These are phyloP conservation scores for Eueremaeus valkanovi DNA, from an alignment of 2,888 invertebrate genomes.

Conservation along the genomic window DNA sequence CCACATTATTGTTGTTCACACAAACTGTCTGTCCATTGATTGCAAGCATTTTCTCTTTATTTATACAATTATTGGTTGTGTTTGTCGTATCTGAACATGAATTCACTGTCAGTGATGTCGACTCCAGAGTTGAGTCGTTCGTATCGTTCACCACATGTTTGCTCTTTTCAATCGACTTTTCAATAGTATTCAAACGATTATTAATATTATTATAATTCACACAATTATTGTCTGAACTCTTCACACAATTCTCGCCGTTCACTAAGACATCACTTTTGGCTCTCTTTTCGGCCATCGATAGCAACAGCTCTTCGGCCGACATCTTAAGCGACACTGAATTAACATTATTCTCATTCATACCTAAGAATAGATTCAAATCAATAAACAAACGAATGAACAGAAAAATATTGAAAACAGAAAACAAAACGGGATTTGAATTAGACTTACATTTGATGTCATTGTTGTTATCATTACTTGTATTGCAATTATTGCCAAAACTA, in stretches of 20 bases:
- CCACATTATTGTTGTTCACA: not conserved
- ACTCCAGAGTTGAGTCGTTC: not conserved
- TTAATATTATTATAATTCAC: not conserved
- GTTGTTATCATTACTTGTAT: not conserved
- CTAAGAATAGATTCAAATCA: not conserved
- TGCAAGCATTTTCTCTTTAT: not conserved
- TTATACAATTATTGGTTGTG: constrained; percentile 3
- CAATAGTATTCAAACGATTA: not conserved
- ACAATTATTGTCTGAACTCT: not conserved
- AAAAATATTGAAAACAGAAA: not conserved
- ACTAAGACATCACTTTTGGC: not conserved
- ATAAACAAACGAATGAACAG: not conserved
- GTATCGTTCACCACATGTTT: not conserved
- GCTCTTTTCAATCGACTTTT: not conserved
- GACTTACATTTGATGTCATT: not conserved
- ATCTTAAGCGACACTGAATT: not conserved
- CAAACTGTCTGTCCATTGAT: not conserved
- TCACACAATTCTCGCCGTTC: not conserved
- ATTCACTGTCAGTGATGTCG: not conserved
- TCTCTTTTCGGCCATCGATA: not conserved
- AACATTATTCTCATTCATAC: not conserved
- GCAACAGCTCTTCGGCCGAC: not conserved
- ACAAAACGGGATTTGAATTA: not conserved
- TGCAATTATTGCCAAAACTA: not conserved
- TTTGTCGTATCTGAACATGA: not conserved